Percentiles rank a stretch among this genome's conserved stretches.
Evolutionary conservation across 2,113 vertebrate species (phyloP).

Genomic region (Corythoichthys intestinalis): DNA sequence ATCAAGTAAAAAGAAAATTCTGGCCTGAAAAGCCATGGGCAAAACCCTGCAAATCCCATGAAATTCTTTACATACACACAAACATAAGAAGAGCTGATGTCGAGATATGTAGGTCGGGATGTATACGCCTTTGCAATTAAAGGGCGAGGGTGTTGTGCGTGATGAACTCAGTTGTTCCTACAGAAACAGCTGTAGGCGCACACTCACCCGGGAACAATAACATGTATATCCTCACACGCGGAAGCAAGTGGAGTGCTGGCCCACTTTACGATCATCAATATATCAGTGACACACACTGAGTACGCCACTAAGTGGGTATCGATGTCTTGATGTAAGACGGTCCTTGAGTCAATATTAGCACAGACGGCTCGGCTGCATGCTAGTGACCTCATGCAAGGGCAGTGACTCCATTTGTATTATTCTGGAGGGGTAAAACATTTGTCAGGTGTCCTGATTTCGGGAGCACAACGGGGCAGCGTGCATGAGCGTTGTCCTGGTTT

Average conservation of each 20-base stretch:
- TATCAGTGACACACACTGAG: slow-evolving; percentile 5
- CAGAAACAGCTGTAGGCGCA: slow-evolving; percentile 22
- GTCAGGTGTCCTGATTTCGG: not conserved
- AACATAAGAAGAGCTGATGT: not conserved
- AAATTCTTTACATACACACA: not conserved
- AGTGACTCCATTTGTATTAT: not conserved
- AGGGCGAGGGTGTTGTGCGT: slow-evolving; percentile 9
- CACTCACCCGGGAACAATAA: slow-evolving; percentile 10
- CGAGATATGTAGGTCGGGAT: not conserved
- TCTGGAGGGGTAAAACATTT: no score
- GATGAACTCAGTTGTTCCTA: slow-evolving; percentile 10
- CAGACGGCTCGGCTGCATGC: slow-evolving; percentile 46
- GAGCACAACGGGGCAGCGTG: slow-evolving; percentile 3
- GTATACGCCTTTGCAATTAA: slow-evolving; percentile 14
- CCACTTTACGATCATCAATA: not conserved
- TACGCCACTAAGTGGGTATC: slow-evolving; percentile 38
- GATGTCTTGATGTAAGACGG: slow-evolving; percentile 35
- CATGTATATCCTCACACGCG: not conserved
- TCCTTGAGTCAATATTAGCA: slow-evolving; percentile 48
- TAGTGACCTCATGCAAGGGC: slow-evolving; percentile 39
- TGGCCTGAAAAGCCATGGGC: no score
- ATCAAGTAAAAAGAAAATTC: no score
- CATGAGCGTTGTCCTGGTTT: slow-evolving; percentile 15
- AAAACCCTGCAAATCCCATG: not conserved
- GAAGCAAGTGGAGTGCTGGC: not conserved